These are phyloP conservation scores for Corvus hawaiiensis DNA, from an alignment of 2,113 vertebrate species.

Conservation along the genomic window DNA sequence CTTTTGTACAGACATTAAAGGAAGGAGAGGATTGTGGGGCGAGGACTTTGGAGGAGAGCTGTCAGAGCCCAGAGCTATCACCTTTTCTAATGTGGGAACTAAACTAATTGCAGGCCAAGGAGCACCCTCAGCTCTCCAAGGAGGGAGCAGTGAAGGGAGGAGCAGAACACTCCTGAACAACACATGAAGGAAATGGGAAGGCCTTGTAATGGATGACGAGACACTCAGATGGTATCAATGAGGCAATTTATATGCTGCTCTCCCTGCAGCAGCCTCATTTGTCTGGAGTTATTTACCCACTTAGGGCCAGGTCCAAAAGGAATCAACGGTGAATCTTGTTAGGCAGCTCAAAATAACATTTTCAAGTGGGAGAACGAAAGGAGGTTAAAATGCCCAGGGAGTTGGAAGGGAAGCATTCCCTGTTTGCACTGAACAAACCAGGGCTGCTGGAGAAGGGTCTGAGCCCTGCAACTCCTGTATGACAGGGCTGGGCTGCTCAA, in stretches of 20 bases:
- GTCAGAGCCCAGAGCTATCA: conserved; percentile 6
- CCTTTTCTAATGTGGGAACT: not conserved
- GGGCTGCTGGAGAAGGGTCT: not conserved
- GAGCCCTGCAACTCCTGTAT: not conserved
- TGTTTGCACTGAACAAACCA: rapidly evolving
- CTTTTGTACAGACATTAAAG: conserved; percentile 10
- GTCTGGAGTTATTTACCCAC: conserved; percentile 46
- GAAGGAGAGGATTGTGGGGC: not conserved
- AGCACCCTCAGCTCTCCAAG: not conserved
- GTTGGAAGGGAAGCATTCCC: not conserved
- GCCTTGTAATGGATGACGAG: not conserved
- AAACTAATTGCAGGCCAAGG: conserved; percentile 10
- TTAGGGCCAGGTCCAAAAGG: conserved; percentile 29
- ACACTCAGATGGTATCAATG: conserved; percentile 28
- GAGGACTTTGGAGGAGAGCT: not conserved
- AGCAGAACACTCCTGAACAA: not conserved
- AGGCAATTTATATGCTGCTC: conserved; percentile 48
- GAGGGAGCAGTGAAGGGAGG: not conserved
- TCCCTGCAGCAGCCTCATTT: conserved; percentile 27
- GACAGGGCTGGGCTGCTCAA: not conserved
- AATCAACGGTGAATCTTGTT: not conserved
- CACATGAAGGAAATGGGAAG: not conserved
- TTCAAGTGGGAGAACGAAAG: not conserved
- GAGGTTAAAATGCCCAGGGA: not conserved
- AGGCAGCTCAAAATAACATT: conserved; percentile 42